phyloP scores from a whole-genome alignment of 2,888 invertebrate genomes.

The Polydesmus complanatus region DNA sequence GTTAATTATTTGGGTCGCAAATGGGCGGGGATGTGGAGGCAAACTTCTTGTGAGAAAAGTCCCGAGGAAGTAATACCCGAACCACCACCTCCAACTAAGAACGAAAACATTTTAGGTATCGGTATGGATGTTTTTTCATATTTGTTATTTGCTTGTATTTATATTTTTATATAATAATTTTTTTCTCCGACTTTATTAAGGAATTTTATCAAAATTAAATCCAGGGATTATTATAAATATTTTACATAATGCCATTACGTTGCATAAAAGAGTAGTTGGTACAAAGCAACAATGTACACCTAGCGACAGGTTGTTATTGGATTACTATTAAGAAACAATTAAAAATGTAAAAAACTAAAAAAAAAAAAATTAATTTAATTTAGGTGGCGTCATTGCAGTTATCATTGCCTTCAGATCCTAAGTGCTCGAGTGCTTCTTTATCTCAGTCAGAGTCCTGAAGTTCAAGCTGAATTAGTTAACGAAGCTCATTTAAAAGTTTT shows the following conservation, averaged over 20 bases:
- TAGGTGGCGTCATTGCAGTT: conserved; percentile 43
- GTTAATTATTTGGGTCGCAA: conserved; percentile 10
- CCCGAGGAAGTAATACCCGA: conserved; percentile 15
- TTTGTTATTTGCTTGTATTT: conserved; percentile 2
- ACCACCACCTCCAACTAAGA: background rate
- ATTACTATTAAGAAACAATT: no score
- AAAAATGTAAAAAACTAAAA: conserved; percentile 4
- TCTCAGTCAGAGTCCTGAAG: conserved; percentile 41
- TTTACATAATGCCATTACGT: conserved; percentile 44
- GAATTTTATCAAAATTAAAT: conserved; percentile 32
- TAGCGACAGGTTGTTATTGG: conserved; percentile 37
- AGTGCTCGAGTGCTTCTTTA: conserved; percentile 45
- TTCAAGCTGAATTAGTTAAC: conserved; percentile 41
- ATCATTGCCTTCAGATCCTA: conserved; percentile 45
- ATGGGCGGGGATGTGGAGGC: conserved; percentile 16
- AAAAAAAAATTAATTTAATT: no score
- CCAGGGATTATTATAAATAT: conserved; percentile 41
- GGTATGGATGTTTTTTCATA: background rate
- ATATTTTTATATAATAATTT: background rate
- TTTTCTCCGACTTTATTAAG: conserved; percentile 20
- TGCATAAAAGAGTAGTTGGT: conserved; percentile 45
- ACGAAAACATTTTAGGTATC: conserved; percentile 14
- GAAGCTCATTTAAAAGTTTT: conserved; percentile 44
- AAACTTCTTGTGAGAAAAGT: conserved; percentile 16
- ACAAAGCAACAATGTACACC: conserved; percentile 46